Base-by-base conservation (phyloP, 2,888 invertebrate species). In the Argyresthia albistria region DNA sequence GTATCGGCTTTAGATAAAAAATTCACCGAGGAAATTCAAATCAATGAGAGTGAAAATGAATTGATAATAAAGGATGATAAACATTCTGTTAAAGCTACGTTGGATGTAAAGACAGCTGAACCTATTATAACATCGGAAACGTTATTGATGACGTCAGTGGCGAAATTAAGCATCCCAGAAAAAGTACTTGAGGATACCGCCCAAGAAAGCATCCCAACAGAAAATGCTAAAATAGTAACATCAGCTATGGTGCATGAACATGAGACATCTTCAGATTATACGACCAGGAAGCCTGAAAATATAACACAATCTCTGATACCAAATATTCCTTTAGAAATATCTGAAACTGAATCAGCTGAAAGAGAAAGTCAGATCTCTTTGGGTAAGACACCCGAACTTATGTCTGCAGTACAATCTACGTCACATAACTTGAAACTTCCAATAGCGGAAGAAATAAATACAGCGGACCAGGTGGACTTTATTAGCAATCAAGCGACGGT, bases 41-140 rank as follows among this genome's bases (percentile, higher is more conserved):
- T 91, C 8, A 91, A 93, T 73, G 94, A 94, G 77, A 89, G 89
- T 45, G 93, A 93, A 82, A 87, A 83, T 47, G 77, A 88, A 47
- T 88, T 93, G 35, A 61, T 74, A 11, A 66, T 86, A 12, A 84
- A 82, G 53, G 81, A 83, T 49, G 83, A 88, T 52, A 90, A 90
- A 56, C 75, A 80, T 12, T 66, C 70, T 53, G 89, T 79, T 16
- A 70, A 76, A 47, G 93, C 93, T n/a, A 89, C 90, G 64, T 66
- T 89, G 42, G 88, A 81, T 16, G 60, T 94, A 8, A 88, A 88
- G 56, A 78, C 90, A 35, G 83, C 89, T 58, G 91, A 92, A 67
- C 78, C 91, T 39, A 67, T 93, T 0, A 79, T 89, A 45, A 88
- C 91, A 9, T 89, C 89, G 16, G 90, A 93, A 78, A 72, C 62